Percentiles rank a stretch among this genome's conserved stretches.
Conservation (phyloP, 1,140 invertebrate species). For the Drosophila azteca region DNA sequence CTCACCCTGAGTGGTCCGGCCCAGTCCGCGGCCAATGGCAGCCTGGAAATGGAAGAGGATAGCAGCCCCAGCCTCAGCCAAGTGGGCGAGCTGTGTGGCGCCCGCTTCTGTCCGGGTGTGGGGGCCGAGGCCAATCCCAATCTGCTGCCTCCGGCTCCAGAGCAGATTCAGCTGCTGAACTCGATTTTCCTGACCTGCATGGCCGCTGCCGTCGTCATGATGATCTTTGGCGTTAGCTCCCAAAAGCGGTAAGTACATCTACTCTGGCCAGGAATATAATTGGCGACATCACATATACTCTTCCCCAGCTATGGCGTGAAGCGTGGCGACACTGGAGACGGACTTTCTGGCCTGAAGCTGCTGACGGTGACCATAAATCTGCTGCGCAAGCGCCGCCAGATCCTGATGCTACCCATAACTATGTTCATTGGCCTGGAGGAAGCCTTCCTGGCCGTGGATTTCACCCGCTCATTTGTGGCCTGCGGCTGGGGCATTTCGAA, state of each 20-base stretch:
- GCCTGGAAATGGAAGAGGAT: constrained; percentile 33
- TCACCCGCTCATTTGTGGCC: constrained; percentile 93
- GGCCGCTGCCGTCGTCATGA: constrained; percentile 89
- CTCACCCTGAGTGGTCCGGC: constrained; percentile 57
- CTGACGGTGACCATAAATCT: constrained; percentile 92
- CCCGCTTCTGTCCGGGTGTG: constrained; percentile 88
- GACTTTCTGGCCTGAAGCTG: constrained; percentile 86
- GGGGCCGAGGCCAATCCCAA: constrained; percentile 86
- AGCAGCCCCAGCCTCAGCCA: constrained; percentile 35
- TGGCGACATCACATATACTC: background rate
- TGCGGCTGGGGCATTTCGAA: constrained; percentile 95
- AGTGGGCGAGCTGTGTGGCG: constrained; percentile 88
- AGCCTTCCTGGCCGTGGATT: constrained; percentile 95
- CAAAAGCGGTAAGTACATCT: constrained; percentile 87
- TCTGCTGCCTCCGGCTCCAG: constrained; percentile 87
- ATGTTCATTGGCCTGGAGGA: constrained; percentile 97
- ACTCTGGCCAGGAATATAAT: background rate
- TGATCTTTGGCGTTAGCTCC: constrained; percentile 93
- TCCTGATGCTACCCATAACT: constrained; percentile 95
- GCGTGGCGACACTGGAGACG: constrained; percentile 68
- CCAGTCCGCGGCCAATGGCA: constrained; percentile 37
- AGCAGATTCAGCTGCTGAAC: constrained; percentile 90
- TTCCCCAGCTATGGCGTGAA: constrained; percentile 70
- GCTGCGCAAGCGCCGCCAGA: constrained; percentile 90
- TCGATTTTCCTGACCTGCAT: constrained; percentile 94